These are phyloP conservation scores for Tineola bisselliella DNA, from an alignment of 2,888 invertebrate genomes.

Conservation along the genomic window DNA sequence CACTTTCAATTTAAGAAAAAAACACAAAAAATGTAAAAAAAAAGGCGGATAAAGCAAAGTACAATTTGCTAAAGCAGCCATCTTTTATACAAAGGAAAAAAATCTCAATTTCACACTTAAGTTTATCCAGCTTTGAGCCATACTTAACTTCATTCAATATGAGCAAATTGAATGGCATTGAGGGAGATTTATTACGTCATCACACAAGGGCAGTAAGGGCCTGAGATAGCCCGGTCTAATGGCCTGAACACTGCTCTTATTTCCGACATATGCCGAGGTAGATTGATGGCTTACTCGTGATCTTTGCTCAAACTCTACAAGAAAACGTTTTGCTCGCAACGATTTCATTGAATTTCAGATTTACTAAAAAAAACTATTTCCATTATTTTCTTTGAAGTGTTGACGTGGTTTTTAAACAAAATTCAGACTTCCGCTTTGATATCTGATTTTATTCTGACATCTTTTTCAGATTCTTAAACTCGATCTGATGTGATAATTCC, in stretches of 20 bases:
- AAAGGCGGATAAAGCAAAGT: background rate
- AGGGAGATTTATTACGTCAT: slow-evolving; percentile 9
- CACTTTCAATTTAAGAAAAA: too few relatives aligned
- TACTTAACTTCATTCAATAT: slow-evolving; percentile 2
- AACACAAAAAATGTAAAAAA: background rate
- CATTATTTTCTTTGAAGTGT: too few relatives aligned
- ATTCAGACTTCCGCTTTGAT: too few relatives aligned
- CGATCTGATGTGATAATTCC: too few relatives aligned
- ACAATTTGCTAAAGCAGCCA: background rate
- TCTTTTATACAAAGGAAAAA: background rate
- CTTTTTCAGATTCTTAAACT: too few relatives aligned
- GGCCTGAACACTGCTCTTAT: slow-evolving; percentile 8
- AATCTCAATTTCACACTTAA: background rate
- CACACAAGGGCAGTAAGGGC: slow-evolving; percentile 5
- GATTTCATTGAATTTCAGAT: background rate
- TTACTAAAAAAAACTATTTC: background rate
- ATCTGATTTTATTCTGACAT: too few relatives aligned
- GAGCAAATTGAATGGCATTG: slow-evolving; percentile 12
- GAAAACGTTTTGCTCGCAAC: background rate
- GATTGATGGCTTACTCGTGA: slow-evolving; percentile 10
- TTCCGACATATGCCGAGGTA: slow-evolving; percentile 3
- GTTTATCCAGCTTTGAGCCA: background rate
- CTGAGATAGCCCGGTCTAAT: background rate
- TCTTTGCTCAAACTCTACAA: slow-evolving; percentile 8
- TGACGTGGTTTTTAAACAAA: too few relatives aligned